A percentile compares a stretch with the other conserved stretches of the same genome.
Evolutionary conservation across 2,797 vertebrate species (phyloP).

Genomic region (Selene dorsalis): DNA sequence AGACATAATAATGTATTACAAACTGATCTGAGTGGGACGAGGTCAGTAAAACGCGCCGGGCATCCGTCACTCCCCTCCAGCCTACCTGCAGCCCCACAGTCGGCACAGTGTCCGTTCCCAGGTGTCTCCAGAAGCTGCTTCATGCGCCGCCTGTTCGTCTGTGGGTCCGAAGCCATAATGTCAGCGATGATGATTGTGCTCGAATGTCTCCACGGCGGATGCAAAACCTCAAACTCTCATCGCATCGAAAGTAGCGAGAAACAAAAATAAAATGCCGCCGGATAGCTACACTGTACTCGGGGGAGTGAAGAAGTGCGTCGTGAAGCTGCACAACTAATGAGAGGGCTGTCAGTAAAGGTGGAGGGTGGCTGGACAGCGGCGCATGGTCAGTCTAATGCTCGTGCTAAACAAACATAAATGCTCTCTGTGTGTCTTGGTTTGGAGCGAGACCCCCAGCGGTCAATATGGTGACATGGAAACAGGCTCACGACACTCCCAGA

Average conservation of each 20-base stretch:
- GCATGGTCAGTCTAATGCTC: not conserved
- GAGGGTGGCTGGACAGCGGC: not conserved
- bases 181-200: not conserved
- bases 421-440: not conserved
- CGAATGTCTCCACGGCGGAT: constrained; percentile 6
- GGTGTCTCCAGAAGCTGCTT: constrained; percentile 66
- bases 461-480: not conserved
- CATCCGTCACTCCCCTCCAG: not conserved
- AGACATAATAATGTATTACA: not conserved
- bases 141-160: constrained; percentile 60
- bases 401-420: not conserved
- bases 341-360: not conserved
- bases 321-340: not conserved
- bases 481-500: not conserved
- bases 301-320: not conserved
- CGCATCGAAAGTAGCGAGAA: constrained; percentile 31
- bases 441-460: constrained; percentile 67
- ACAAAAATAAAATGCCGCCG: not conserved
- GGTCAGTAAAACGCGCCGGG: not conserved
- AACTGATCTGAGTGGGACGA: not conserved
- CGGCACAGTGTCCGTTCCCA: constrained; percentile 75
- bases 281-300: not conserved
- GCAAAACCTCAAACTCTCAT: constrained; percentile 18
- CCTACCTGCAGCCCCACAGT: constrained; percentile 79
- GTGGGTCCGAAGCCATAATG: constrained; percentile 58